Conservation (phyloP, 1,140 invertebrate species). For the Pseudachorutes palmiensis region DNA sequence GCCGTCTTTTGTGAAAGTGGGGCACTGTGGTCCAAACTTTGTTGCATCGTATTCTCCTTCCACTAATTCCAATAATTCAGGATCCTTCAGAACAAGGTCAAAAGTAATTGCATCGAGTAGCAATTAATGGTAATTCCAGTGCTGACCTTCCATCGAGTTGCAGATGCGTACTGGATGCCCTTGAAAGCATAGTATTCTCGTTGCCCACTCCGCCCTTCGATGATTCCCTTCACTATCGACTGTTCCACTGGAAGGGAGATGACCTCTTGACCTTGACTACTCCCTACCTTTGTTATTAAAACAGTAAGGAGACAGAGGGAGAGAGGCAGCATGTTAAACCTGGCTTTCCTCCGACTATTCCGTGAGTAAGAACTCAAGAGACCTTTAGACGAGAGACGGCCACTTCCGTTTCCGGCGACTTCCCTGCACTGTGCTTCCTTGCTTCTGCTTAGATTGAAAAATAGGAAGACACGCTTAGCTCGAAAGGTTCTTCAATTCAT, state of each 20-base stretch:
- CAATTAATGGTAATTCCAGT: not conserved
- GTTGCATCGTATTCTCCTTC: not conserved
- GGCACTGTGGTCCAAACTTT: not conserved
- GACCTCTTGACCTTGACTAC: not conserved
- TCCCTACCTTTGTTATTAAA: not conserved
- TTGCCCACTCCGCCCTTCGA: not conserved
- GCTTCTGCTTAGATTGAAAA: no score
- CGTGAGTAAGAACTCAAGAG: no score
- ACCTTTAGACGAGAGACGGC: no score
- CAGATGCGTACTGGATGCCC: not conserved
- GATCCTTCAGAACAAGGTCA: not conserved
- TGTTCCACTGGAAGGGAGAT: not conserved
- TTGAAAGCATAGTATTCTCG: constrained; percentile 4
- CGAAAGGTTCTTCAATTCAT: no score
- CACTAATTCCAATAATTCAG: not conserved
- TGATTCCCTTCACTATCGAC: not conserved
- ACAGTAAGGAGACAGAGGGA: not conserved
- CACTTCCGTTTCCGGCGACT: no score
- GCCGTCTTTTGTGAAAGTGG: not conserved
- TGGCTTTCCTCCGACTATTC: no score
- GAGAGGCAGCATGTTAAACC: no score
- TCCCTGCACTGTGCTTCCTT: no score
- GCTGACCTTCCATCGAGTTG: not conserved
- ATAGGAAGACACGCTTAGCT: no score
- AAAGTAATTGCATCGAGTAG: no score